phyloP scores from a whole-genome alignment of 2,113 vertebrate genomes.

The Heliornis fulica region DNA sequence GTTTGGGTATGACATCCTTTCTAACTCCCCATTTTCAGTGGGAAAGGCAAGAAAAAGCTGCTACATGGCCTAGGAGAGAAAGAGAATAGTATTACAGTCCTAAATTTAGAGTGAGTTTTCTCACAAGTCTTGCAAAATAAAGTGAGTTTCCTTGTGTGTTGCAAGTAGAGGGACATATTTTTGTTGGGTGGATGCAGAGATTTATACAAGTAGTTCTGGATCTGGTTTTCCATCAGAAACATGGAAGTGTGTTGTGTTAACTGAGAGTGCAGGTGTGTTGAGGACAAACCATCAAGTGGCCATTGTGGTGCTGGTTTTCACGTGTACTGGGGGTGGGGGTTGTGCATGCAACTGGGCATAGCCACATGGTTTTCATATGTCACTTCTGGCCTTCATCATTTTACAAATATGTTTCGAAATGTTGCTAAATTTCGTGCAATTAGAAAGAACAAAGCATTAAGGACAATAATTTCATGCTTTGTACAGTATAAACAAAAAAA shows the following conservation, averaged over 20 bases:
- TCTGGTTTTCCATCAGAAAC: neutral
- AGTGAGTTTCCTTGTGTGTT: neutral
- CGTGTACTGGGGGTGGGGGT: neutral
- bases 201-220: neutral
- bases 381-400: neutral
- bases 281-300: neutral
- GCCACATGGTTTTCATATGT: neutral
- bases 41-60: neutral
- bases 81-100: neutral
- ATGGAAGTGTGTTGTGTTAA: neutral
- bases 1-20: neutral
- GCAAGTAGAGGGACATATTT: neutral
- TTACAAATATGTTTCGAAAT: slow-evolving; percentile 24
- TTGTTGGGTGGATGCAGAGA: neutral
- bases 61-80: neutral
- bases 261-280: neutral
- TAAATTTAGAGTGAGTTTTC: neutral
- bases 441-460: slow-evolving; percentile 41
- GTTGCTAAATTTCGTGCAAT: slow-evolving; percentile 18
- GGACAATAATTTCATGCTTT: slow-evolving; percentile 28
- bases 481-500: slow-evolving; percentile 19
- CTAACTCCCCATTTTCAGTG: neutral
- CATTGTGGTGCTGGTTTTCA: neutral
- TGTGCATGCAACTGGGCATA: neutral
- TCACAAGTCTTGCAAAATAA: neutral